Conservation (phyloP, 1,140 invertebrate genomes). For the Panagrolaimus sp. region DNA sequence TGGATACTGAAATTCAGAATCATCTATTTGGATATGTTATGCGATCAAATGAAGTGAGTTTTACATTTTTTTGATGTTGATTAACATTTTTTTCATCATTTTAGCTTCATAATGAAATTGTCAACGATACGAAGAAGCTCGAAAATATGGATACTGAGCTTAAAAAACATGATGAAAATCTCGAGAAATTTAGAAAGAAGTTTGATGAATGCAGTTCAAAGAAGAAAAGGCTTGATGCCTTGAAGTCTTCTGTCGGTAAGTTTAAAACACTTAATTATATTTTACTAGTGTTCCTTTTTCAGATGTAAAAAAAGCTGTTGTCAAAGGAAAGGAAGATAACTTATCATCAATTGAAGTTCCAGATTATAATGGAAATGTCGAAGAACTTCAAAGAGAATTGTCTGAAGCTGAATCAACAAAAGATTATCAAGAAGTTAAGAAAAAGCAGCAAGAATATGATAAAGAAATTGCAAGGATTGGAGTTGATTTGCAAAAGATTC, state of each 20-base stretch:
- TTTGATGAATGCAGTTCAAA: not conserved
- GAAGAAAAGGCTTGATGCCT: not conserved
- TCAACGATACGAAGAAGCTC: not conserved
- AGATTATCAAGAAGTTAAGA: slow-evolving; percentile 24
- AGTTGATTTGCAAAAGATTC: not conserved
- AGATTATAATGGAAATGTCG: not conserved
- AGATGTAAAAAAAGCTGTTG: not conserved
- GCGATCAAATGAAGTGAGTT: not conserved
- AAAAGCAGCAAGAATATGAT: slow-evolving; percentile 13
- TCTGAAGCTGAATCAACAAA: not conserved
- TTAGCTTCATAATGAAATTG: not conserved
- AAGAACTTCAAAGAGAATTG: slow-evolving; percentile 10
- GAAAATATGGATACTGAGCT: not conserved
- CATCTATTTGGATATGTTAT: slow-evolving; percentile 25
- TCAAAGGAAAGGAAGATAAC: not conserved
- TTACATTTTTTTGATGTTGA: not conserved
- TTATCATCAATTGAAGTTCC: not conserved
- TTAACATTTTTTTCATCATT: too few relatives aligned
- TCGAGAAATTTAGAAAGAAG: not conserved
- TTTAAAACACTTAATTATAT: not conserved
- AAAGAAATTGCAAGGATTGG: not conserved
- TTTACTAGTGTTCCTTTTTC: not conserved
- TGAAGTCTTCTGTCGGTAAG: not conserved
- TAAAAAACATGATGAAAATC: not conserved
- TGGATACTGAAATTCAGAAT: slow-evolving; percentile 22